Conservation (phyloP, 1,140 invertebrate genomes). For the Aleiodes sp. region DNA sequence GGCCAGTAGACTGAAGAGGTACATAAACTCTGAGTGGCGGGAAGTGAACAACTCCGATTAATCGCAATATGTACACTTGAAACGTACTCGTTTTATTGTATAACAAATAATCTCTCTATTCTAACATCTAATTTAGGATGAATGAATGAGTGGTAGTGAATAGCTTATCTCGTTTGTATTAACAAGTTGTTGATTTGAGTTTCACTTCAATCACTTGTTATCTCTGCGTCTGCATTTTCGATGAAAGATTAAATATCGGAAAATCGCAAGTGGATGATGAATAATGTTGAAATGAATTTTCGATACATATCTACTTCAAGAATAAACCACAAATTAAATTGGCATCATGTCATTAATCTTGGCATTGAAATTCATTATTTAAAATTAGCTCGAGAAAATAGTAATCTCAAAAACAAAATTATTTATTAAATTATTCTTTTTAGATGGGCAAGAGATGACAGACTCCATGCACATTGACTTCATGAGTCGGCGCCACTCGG, state of each 20-base stretch:
- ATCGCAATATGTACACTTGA: slow-evolving; percentile 5
- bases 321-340: neutral
- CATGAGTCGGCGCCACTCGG: slow-evolving; percentile 58
- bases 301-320: too few species aligned
- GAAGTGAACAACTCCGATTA: slow-evolving; percentile 60
- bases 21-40: slow-evolving; percentile 56
- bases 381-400: slow-evolving; percentile 2
- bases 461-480: neutral
- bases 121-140: neutral
- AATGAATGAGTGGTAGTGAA: neutral
- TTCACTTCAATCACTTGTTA: too few species aligned
- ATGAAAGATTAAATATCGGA: too few species aligned
- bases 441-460: neutral
- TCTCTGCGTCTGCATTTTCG: too few species aligned
- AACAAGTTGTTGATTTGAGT: neutral
- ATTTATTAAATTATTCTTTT: slow-evolving; percentile 2
- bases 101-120: neutral
- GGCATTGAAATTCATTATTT: neutral
- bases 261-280: too few species aligned
- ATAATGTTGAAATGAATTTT: too few species aligned
- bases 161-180: neutral
- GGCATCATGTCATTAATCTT: neutral
- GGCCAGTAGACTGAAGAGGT: slow-evolving; percentile 60
- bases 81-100: neutral
- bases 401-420: neutral